Conservation (phyloP, 1,140 invertebrate genomes). For the Drosophila pseudoobscura region DNA sequence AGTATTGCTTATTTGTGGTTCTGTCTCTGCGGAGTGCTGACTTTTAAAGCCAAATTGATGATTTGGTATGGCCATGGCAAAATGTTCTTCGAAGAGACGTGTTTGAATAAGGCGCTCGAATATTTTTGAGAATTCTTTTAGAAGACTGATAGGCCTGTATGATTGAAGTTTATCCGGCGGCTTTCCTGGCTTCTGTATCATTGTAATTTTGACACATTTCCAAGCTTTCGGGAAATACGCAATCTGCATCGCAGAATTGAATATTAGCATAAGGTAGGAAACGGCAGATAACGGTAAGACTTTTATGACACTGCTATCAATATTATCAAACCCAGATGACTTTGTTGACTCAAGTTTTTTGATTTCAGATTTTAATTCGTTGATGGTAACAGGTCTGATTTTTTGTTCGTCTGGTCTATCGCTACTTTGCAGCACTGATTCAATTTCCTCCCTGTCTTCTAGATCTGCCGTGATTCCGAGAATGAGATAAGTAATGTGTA, state of each 20-base stretch:
- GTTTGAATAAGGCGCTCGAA: neutral
- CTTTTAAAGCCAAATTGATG: no score
- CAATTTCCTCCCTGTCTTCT: no score
- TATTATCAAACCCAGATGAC: neutral
- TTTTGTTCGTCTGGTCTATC: no score
- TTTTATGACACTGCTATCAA: neutral
- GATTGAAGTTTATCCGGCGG: neutral
- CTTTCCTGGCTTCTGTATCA: neutral
- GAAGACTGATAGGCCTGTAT: neutral
- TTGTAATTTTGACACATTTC: no score
- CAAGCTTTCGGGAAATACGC: no score
- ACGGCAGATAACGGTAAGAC: neutral
- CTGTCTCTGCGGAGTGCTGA: neutral
- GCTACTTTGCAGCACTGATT: no score
- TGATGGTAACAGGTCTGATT: no score
- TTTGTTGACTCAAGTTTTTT: neutral
- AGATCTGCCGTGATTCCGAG: no score
- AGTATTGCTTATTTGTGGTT: neutral
- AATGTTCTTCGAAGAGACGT: neutral
- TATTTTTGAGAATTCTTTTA: neutral
- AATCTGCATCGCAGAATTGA: no score
- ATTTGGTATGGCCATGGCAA: neutral
- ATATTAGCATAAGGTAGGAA: neutral
- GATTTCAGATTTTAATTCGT: neutral
- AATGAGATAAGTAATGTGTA: no score